phyloP scores from a whole-genome alignment of 2,888 invertebrate genomes.

The Chouioia cunea region DNA sequence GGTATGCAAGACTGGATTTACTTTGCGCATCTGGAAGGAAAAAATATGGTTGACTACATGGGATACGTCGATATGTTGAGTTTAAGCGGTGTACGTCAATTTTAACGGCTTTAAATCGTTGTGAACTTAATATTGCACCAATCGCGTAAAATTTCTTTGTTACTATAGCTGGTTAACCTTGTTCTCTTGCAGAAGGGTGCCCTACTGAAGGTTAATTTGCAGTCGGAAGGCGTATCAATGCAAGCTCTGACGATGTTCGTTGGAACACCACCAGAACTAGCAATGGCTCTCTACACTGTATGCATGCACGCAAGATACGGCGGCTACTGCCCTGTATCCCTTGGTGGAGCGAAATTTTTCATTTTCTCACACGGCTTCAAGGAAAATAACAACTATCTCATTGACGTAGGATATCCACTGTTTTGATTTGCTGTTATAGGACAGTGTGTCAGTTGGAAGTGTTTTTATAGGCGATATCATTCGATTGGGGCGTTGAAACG shows the following conservation, averaged over 20 bases:
- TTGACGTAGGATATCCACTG: too few relatives aligned
- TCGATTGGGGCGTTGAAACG: too few relatives aligned
- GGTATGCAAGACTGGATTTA: constrained; percentile 94
- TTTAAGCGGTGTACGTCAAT: constrained; percentile 75
- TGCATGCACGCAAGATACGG: constrained; percentile 72
- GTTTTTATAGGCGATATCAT: too few relatives aligned
- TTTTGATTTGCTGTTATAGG: too few relatives aligned
- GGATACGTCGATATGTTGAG: constrained; percentile 80
- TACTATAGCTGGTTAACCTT: neutral
- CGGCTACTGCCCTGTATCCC: constrained; percentile 67
- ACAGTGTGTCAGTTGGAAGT: too few relatives aligned
- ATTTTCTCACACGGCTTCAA: constrained; percentile 62
- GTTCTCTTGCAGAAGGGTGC: constrained; percentile 62
- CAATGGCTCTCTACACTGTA: constrained; percentile 74
- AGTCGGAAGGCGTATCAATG: constrained; percentile 66
- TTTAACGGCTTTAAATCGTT: neutral
- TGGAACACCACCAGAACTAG: constrained; percentile 73
- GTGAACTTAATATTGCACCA: too few relatives aligned
- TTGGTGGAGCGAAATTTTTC: constrained; percentile 66
- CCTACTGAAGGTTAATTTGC: constrained; percentile 66
- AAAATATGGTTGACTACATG: constrained; percentile 81
- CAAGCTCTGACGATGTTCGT: constrained; percentile 69
- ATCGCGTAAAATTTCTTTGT: too few relatives aligned
- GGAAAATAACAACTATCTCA: too few relatives aligned
- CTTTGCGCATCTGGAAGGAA: constrained; percentile 73